Base-by-base conservation (phyloP, 2,797 vertebrate genomes). In the Danionella dracula region DNA sequence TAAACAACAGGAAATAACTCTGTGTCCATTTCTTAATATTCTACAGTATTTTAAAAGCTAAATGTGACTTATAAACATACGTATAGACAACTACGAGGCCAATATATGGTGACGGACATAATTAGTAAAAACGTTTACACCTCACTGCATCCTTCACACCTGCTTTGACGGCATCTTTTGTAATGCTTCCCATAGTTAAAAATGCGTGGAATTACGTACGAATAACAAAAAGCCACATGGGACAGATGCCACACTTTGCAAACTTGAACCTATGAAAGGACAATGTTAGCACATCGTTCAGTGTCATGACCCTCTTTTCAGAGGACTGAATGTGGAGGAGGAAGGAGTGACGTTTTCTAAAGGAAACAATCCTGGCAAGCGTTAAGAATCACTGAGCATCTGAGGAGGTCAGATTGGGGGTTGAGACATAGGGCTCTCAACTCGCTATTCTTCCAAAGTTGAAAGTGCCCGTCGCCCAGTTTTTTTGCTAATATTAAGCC, bases 161-260 rank as follows among this genome's bases (percentile, higher is more conserved):
- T 64, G 60, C 54, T 42, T 51, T 48, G 38, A 45, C 20, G 29
- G 60, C 17, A n/a, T 4, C 21, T 31, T 0, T 13, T 70, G 41
- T 55, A 17, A 41, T 8, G 19, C 19, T 48, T 31, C 54, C 1
- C 0, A 12, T 15, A 9, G 46, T 38, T 9, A 45, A 60, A 38
- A 11, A 23, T 7, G 9, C 45, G 11, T 37, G 31, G 23, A n/a
- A 6, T 54, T 35, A 35, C 45, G 50, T 15, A 59, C 27, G 6
- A 17, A 21, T 38, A 21, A 58, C 41, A 65, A 19, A 65, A 38
- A 20, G 20, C 41, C 50, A 55, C 15, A 65, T 54, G 62, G 62
- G 23, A 44, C 64, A 57, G 44, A 66, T 66, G 54, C 44, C 64
- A 58, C 53, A 58, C 64, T 48, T 66, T 40, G 9, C 35, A 49